These are phyloP conservation scores for Paratilapia polleni DNA, from an alignment of 2,113 vertebrate genomes.

Conservation along the genomic window DNA sequence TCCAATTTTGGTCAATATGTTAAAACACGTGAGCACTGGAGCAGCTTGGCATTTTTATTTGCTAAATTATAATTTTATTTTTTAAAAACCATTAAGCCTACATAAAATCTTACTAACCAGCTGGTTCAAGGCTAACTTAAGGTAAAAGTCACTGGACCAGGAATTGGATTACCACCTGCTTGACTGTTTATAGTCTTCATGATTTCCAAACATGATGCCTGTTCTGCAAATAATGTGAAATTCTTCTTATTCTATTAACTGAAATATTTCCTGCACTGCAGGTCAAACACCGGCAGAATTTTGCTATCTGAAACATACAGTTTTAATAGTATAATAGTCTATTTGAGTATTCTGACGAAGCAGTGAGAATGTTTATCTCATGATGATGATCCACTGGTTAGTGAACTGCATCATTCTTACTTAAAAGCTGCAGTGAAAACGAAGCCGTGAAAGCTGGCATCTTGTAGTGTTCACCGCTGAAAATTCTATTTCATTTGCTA, in stretches of 20 bases:
- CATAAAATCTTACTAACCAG: too few species aligned
- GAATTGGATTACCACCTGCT: too few species aligned
- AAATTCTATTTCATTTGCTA: constrained; percentile 25
- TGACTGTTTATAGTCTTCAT: not conserved
- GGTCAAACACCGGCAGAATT: not conserved
- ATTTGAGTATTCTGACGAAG: not conserved
- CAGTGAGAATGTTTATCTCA: not conserved
- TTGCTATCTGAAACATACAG: not conserved
- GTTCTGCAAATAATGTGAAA: not conserved
- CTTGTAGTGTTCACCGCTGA: not conserved
- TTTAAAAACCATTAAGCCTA: too few species aligned
- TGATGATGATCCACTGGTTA: too few species aligned
- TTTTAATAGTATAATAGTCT: not conserved
- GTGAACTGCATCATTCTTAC: not conserved
- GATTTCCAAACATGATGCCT: not conserved
- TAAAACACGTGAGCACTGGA: not conserved
- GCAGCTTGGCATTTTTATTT: too few species aligned
- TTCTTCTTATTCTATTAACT: not conserved
- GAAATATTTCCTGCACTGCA: too few species aligned
- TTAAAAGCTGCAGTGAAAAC: constrained; percentile 7
- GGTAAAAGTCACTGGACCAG: not conserved
- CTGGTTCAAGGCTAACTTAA: not conserved
- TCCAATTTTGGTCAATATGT: not conserved
- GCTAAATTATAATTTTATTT: too few species aligned
- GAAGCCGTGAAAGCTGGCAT: not conserved